Conservation (phyloP, 2,113 vertebrate genomes). For the Xerus inauris region DNA sequence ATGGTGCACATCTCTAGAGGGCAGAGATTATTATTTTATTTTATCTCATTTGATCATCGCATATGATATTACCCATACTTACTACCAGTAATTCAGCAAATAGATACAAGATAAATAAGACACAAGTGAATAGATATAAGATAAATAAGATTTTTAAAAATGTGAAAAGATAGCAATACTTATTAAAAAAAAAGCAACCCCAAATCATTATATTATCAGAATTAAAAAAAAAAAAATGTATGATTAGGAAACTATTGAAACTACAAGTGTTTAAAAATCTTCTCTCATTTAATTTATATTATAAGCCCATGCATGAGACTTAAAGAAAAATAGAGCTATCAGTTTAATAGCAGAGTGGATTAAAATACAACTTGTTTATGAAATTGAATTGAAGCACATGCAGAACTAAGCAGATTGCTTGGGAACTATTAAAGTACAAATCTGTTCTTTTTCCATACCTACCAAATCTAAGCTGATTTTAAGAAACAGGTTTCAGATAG, state of each 20-base stretch:
- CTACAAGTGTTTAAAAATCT: constrained; percentile 58
- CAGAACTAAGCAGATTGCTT: constrained; percentile 83
- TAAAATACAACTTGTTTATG: constrained; percentile 83
- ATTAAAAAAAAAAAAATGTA: constrained; percentile 58
- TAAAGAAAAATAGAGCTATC: constrained; percentile 65
- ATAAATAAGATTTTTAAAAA: constrained; percentile 48
- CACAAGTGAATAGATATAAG: constrained; percentile 13
- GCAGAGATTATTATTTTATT: not conserved
- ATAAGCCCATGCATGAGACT: constrained; percentile 66
- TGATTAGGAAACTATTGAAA: constrained; percentile 72
- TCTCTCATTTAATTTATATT: constrained; percentile 73
- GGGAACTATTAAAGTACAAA: constrained; percentile 82
- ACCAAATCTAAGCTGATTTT: constrained; percentile 81
- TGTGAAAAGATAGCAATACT: not conserved
- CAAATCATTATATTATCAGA: not conserved
- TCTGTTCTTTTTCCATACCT: constrained; percentile 69
- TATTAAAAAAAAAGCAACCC: constrained; percentile 1
- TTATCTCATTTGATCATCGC: not conserved
- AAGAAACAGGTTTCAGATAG: constrained; percentile 79
- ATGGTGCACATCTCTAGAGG: not conserved
- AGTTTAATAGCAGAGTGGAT: constrained; percentile 71
- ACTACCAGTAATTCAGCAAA: constrained; percentile 5
- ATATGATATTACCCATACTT: not conserved
- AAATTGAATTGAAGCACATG: constrained; percentile 83
- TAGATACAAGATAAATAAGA: not conserved